Conservation (phyloP, 1,140 invertebrate species). For the Proales similis region DNA sequence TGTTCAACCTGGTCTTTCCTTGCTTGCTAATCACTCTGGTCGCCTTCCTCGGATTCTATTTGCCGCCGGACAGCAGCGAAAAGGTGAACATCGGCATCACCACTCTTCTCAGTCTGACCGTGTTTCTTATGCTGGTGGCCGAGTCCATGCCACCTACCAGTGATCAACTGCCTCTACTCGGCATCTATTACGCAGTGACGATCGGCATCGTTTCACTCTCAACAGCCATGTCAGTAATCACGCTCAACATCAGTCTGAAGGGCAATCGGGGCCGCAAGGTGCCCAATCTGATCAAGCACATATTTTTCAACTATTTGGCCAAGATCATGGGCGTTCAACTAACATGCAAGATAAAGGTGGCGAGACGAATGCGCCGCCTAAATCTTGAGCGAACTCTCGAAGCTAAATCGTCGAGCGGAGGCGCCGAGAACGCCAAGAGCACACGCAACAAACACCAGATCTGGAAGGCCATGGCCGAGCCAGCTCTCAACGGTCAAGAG, state of each 20-base stretch:
- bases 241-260: conserved; percentile 74
- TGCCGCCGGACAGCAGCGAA: conserved; percentile 71
- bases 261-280: conserved; percentile 70
- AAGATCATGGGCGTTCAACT: conserved; percentile 55
- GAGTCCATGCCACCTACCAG: conserved; percentile 81
- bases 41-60: conserved; percentile 82
- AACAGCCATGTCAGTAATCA: conserved; percentile 67
- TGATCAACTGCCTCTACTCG: conserved; percentile 75
- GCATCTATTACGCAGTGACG: conserved; percentile 81
- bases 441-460: background rate
- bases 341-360: conserved; percentile 40
- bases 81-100: conserved; percentile 71
- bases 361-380: background rate
- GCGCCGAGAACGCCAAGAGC: background rate
- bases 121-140: conserved; percentile 85
- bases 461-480: background rate
- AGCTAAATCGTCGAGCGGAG: background rate
- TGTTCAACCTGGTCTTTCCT: conserved; percentile 80
- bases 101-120: conserved; percentile 80
- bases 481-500: background rate
- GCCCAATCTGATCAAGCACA: conserved; percentile 61
- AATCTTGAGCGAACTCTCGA: background rate
- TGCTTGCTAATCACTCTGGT: conserved; percentile 73
- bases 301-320: conserved; percentile 60
- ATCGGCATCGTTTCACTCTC: conserved; percentile 82